Evolutionary conservation across 2,888 invertebrate species (phyloP).

Genomic region (Steromphala cineraria): DNA sequence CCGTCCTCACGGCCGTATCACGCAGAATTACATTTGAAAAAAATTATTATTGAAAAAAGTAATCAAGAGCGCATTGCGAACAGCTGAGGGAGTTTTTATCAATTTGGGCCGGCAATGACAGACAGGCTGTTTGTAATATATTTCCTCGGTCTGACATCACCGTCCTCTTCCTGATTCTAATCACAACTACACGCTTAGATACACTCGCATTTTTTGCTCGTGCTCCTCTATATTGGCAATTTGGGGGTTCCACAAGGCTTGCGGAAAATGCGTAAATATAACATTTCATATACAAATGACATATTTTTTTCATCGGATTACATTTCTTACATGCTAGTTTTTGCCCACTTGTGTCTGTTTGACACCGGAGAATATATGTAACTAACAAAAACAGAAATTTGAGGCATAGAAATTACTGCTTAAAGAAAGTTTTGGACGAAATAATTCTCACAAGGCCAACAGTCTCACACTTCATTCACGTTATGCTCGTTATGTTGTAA

Average conservation of each 20-base stretch:
- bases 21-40: background rate
- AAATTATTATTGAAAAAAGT: too few species aligned
- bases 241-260: background rate
- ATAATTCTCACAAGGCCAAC: too few species aligned
- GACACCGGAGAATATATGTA: too few species aligned
- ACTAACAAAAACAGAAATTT: too few species aligned
- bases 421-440: too few species aligned
- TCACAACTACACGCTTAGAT: background rate
- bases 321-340: too few species aligned
- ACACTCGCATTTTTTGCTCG: background rate
- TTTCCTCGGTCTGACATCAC: background rate
- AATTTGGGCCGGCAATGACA: background rate
- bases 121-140: slow-evolving; percentile 18
- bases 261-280: background rate
- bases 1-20: background rate
- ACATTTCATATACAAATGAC: background rate
- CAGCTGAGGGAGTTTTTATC: background rate
- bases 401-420: too few species aligned
- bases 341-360: too few species aligned
- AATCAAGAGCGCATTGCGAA: background rate
- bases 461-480: too few species aligned
- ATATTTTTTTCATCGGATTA: background rate
- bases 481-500: too few species aligned
- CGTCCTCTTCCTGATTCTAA: background rate
- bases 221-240: background rate